phyloP scores from a whole-genome alignment of 2,113 vertebrate genomes.

The Bambusicola thoracicus region DNA sequence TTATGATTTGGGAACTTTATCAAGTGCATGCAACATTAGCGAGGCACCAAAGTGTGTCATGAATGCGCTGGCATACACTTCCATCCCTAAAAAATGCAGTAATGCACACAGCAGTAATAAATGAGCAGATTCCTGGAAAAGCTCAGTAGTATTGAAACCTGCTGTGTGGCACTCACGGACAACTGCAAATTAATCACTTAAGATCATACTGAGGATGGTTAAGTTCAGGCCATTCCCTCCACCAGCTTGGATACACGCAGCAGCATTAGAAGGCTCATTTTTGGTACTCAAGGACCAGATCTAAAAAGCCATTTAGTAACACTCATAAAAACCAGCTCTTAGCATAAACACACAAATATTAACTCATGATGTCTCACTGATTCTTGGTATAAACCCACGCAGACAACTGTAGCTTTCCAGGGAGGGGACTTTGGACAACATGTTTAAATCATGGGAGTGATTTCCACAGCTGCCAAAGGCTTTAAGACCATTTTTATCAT shows the following conservation, averaged over 20 bases:
- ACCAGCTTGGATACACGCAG: not conserved
- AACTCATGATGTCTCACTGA: slow-evolving; percentile 23
- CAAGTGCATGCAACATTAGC: not conserved
- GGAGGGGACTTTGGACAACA: not conserved
- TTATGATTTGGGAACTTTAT: not conserved
- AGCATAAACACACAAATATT: not conserved
- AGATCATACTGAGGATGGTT: slow-evolving; percentile 19
- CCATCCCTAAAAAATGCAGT: not conserved
- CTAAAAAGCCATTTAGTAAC: slow-evolving; percentile 15
- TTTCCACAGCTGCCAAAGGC: slow-evolving; percentile 7
- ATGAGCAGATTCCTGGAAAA: not conserved
- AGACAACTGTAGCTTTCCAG: not conserved
- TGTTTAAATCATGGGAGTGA: not conserved
- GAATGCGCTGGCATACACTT: not conserved
- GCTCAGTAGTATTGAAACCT: not conserved
- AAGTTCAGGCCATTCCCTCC: not conserved
- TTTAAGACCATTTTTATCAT: slow-evolving; percentile 8
- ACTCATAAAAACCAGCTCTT: not conserved
- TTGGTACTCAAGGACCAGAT: not conserved
- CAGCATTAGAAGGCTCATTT: not conserved
- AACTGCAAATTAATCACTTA: not conserved
- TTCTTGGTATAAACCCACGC: not conserved
- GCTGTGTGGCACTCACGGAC: not conserved
- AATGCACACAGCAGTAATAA: not conserved
- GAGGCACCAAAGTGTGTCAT: not conserved